A percentile compares a stretch with the other conserved stretches of the same genome.
Evolutionary conservation across 1,140 invertebrate genomes (phyloP).

Genomic region (Eciton burchellii): DNA sequence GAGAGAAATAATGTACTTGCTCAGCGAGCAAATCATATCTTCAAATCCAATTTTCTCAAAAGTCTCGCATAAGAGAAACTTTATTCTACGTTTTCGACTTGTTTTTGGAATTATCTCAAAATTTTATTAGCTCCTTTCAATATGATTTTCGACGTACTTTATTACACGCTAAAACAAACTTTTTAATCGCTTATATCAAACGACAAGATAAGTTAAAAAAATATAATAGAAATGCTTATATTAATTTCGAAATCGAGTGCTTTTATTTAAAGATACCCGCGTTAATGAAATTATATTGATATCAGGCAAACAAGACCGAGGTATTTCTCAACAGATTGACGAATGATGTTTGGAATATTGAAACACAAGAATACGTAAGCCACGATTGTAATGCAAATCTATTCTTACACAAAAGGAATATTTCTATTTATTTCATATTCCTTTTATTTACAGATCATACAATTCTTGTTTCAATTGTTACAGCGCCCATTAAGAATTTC

Average conservation of each 20-base stretch:
- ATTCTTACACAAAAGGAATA: constrained; percentile 4
- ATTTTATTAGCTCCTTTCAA: too few species aligned
- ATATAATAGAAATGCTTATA: background rate
- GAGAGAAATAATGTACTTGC: too few species aligned
- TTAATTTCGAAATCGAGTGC: too few species aligned
- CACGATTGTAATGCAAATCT: background rate
- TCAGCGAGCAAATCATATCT: too few species aligned
- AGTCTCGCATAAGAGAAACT: too few species aligned
- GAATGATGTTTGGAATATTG: constrained; percentile 5
- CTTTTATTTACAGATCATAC: constrained; percentile 45
- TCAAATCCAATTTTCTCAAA: too few species aligned
- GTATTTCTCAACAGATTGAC: background rate
- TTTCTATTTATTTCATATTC: background rate
- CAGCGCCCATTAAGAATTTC: background rate
- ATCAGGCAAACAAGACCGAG: background rate
- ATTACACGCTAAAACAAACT: too few species aligned
- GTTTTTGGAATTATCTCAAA: too few species aligned
- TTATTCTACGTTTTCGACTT: too few species aligned
- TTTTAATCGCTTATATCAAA: too few species aligned
- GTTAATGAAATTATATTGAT: constrained; percentile 16
- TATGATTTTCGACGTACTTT: too few species aligned
- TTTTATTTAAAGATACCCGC: background rate
- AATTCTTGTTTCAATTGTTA: constrained; percentile 28
- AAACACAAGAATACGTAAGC: constrained; percentile 7
- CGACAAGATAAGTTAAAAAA: too few species aligned